Evolutionary conservation across 1,140 invertebrate species (phyloP).

Genomic region (Chelonus insularis): DNA sequence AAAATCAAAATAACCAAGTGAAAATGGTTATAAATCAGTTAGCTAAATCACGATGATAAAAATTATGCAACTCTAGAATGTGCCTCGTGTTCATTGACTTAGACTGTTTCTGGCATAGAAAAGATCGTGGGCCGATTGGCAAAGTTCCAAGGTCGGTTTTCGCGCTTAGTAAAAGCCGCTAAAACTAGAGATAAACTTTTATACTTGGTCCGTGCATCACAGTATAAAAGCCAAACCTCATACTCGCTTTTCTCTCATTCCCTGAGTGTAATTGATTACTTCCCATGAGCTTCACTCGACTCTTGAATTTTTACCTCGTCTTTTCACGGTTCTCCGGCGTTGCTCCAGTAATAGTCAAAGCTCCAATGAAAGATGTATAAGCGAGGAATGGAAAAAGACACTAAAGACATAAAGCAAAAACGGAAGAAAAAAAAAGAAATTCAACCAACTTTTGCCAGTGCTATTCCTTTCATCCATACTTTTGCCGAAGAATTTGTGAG

Average conservation of each 20-base stretch:
- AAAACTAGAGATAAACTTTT: slow-evolving; percentile 25
- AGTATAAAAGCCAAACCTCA: neutral
- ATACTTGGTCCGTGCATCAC: neutral
- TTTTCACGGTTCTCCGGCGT: neutral
- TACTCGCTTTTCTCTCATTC: neutral
- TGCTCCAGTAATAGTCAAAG: neutral
- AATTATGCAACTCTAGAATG: no score
- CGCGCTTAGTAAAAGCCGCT: slow-evolving; percentile 25
- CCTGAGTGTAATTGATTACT: slow-evolving; percentile 15
- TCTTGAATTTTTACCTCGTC: neutral
- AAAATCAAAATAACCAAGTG: no score
- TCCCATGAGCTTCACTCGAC: neutral
- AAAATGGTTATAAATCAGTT: no score
- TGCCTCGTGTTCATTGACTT: no score
- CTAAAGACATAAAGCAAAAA: neutral
- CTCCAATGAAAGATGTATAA: neutral
- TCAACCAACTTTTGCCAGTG: neutral
- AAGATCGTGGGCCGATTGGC: slow-evolving; percentile 46
- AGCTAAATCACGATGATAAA: no score
- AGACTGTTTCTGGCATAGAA: neutral
- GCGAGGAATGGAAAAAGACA: neutral
- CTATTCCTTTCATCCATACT: slow-evolving; percentile 12
- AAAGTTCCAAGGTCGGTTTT: slow-evolving; percentile 50
- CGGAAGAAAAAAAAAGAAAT: neutral
- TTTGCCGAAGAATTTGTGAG: slow-evolving; percentile 37